Conservation (phyloP, 2,113 vertebrate genomes). For the Zosterops hypoxanthus region DNA sequence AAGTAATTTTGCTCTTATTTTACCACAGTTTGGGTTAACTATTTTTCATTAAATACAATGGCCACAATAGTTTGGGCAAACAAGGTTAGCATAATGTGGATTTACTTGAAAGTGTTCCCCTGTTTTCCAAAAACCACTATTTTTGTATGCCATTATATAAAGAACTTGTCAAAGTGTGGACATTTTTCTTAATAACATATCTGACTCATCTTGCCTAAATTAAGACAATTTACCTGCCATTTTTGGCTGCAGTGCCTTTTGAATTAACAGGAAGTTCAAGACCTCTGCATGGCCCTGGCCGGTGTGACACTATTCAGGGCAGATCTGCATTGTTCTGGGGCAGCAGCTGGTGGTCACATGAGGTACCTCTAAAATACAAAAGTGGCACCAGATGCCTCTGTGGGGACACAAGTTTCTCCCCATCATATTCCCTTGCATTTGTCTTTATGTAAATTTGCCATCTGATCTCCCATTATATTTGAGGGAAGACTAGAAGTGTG, state of each 20-base stretch:
- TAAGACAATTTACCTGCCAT: not conserved
- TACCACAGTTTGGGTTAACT: not conserved
- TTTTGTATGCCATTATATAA: not conserved
- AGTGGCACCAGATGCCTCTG: not conserved
- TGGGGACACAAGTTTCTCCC: not conserved
- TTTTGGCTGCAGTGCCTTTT: not conserved
- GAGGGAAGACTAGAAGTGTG: not conserved
- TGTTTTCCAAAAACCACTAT: not conserved
- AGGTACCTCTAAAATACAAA: not conserved
- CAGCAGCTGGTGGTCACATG: not conserved
- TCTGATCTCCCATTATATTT: not conserved
- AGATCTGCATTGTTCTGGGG: not conserved
- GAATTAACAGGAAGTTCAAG: not conserved
- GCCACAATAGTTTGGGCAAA: not conserved
- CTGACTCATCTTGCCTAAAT: not conserved
- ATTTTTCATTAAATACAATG: not conserved
- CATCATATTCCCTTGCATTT: rapidly evolving
- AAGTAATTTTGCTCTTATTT: not conserved
- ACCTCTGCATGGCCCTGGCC: not conserved
- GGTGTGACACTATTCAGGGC: not conserved
- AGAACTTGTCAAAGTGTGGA: not conserved
- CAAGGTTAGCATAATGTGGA: not conserved
- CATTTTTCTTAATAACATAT: not conserved
- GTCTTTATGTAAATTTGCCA: not conserved
- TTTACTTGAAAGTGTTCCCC: not conserved